Evolutionary conservation across 2,113 vertebrate species (phyloP), one percentile per base, ranked within the genome.

Genomic region (Aegotheles bennettii): DNA sequence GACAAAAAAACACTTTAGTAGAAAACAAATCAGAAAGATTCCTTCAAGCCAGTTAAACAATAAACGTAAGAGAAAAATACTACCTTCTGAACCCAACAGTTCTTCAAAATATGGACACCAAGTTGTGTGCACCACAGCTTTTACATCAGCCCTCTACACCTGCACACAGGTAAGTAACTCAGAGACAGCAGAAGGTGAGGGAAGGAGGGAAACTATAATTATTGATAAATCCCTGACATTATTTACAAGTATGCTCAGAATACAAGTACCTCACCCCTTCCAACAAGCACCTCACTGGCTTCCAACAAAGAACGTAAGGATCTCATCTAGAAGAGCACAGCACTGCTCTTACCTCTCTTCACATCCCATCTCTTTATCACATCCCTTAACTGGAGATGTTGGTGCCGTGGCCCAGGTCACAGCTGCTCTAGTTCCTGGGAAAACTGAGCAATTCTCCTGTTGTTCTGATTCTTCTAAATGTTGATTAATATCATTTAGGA

Each of bases 281-380:
- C n/a, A n/a, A n/a, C n/a, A n/a, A n/a, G n/a, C n/a, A n/a, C n/a
- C n/a, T n/a, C n/a, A n/a, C n/a, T n/a, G n/a, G 26, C 47, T 93
- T 31, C n/a, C 67, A 86, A 11, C 6, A 67, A 67, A 86, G 68
- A 88, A 45, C 6, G 1, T 31, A 61, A 73, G 0, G 0, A 36
- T 63, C 50, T 38, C 35, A 20, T 8, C 24, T 31, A 29, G 60
- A 74, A 70, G 29, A 80, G 42, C 42, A 86, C 18, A 65, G 45
- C 71, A 35, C 19, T 76, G 63, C 20, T 50, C 23, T 53, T 26
- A 40, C 6, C 45, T 23, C 63, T 81, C 57, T 83, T 51, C 60
- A 60, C 16, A 67, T 47, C 14, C 1, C 31, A 12, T 45, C 47
- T 92, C 11, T 4, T n/a, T 54, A 75, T 6, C 65, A 45, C 0